Conservation (phyloP, 2,113 vertebrate species). For the Dromaius novaehollandiae region DNA sequence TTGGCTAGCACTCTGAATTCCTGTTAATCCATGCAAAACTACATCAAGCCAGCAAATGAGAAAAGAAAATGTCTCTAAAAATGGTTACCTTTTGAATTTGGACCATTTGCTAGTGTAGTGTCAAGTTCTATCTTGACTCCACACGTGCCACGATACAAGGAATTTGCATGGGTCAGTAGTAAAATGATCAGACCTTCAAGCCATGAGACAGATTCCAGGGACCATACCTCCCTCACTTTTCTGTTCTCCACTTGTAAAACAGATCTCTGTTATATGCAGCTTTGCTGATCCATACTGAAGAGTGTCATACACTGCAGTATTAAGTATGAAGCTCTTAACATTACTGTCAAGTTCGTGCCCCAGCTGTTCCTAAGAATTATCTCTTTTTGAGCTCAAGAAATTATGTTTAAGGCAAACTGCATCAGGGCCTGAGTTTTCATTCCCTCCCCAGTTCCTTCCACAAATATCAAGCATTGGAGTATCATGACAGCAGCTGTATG, state of each 20-base stretch:
- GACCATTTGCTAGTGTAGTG: neutral
- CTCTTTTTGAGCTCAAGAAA: neutral
- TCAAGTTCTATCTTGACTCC: neutral
- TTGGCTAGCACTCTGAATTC: neutral
- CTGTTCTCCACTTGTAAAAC: neutral
- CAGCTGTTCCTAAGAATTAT: neutral
- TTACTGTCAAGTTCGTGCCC: neutral
- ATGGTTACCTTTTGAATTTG: neutral
- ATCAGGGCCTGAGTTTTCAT: neutral
- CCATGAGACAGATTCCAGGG: neutral
- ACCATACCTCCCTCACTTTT: neutral
- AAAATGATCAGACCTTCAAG: neutral
- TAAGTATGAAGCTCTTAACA: neutral
- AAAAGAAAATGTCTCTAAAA: neutral
- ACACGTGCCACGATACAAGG: neutral
- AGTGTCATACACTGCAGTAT: neutral
- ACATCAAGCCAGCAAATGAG: neutral
- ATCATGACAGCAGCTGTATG: neutral
- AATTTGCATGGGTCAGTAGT: neutral
- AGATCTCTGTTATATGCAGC: neutral
- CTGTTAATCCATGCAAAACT: neutral
- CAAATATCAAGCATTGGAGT: neutral
- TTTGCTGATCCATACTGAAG: neutral
- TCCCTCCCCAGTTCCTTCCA: neutral
- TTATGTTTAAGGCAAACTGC: neutral